phyloP scores from a whole-genome alignment of 2,113 vertebrate species.

The Vimba vimba region DNA sequence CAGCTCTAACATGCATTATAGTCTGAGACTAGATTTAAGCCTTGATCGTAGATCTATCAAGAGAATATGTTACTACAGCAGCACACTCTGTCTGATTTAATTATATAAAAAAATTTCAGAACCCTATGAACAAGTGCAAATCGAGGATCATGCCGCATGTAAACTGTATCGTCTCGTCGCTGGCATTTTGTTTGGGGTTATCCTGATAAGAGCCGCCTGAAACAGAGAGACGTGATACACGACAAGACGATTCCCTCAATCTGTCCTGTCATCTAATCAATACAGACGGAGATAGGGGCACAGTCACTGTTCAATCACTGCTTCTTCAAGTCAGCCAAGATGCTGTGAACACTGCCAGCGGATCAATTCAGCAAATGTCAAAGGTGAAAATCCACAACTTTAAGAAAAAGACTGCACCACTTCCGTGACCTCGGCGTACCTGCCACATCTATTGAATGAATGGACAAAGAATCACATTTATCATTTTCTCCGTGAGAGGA shows the following conservation, averaged over 20 bases:
- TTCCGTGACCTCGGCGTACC: conserved; percentile 45
- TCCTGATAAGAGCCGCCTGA: conserved; percentile 53
- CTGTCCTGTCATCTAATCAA: conserved; percentile 61
- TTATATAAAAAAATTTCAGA: neutral
- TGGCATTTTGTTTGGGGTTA: conserved; percentile 49
- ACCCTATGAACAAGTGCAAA: conserved; percentile 24
- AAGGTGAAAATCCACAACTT: conserved; percentile 51
- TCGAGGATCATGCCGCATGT: conserved; percentile 38
- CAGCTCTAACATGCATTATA: too few species aligned
- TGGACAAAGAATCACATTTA: conserved; percentile 53
- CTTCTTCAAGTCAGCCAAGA: conserved; percentile 40
- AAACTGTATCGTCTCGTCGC: conserved; percentile 41
- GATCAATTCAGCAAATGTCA: conserved; percentile 54
- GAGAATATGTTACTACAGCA: neutral
- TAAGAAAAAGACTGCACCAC: conserved; percentile 46
- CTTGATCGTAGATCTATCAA: neutral
- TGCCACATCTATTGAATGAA: conserved; percentile 40
- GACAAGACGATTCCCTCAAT: conserved; percentile 56
- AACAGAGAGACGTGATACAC: conserved; percentile 55
- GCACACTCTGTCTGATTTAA: neutral
- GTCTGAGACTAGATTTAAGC: too few species aligned
- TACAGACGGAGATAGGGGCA: conserved; percentile 49
- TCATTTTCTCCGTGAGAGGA: conserved; percentile 33
- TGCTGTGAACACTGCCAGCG: conserved; percentile 31
- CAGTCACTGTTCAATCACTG: conserved; percentile 56